Percentiles rank a stretch among this genome's conserved stretches.
Conservation (phyloP, 2,113 vertebrate genomes). For the Thomomys bottae region DNA sequence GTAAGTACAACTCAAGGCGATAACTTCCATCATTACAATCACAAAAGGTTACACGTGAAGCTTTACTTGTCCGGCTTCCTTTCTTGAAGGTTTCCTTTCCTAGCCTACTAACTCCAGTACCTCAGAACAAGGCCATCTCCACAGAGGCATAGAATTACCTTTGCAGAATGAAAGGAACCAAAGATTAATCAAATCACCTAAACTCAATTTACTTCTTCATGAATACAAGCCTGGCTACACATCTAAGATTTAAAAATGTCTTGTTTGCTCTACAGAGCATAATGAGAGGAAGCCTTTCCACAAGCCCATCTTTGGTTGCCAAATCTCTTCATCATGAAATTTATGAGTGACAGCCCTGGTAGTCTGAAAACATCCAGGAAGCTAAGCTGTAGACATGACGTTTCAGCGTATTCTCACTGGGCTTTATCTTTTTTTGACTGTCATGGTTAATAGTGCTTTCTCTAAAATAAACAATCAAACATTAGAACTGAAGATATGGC, state of each 20-base stretch:
- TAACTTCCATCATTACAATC: neutral
- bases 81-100: neutral
- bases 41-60: neutral
- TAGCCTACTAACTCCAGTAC: neutral
- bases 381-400: neutral
- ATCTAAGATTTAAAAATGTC: slow-evolving; percentile 31
- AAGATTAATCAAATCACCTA: slow-evolving; percentile 26
- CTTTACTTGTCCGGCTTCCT: neutral
- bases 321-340: neutral
- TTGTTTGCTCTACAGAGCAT: neutral
- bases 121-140: neutral
- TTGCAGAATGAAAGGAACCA: slow-evolving; percentile 9
- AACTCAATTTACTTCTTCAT: neutral
- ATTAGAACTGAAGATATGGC: no score
- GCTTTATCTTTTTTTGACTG: neutral
- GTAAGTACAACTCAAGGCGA: neutral
- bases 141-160: neutral
- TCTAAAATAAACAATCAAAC: neutral
- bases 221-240: neutral
- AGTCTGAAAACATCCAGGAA: slow-evolving; percentile 18
- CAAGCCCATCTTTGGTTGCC: neutral
- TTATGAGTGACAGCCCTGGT: neutral
- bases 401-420: neutral
- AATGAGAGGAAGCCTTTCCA: neutral
- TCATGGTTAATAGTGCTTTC: neutral